phyloP scores from a whole-genome alignment of 2,888 invertebrate species.

The Imbricaverruca yamaguchii region DNA sequence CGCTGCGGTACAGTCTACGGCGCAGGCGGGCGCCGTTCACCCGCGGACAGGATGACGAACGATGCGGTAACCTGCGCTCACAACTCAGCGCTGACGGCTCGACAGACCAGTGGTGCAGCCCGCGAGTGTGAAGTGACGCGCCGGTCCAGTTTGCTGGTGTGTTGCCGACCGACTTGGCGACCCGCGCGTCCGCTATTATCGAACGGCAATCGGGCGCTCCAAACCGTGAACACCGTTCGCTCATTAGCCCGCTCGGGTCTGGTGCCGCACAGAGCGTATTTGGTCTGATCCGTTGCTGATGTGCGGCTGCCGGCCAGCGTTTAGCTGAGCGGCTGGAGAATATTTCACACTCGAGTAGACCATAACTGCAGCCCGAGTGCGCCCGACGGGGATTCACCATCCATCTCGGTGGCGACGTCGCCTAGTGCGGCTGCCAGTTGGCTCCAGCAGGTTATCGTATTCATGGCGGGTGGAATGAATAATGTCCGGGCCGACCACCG shows the following conservation, averaged over 20 bases:
- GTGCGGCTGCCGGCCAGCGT: neutral
- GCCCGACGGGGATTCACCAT: neutral
- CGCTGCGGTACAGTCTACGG: neutral
- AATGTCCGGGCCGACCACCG: neutral
- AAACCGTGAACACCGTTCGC: neutral
- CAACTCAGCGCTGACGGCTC: neutral
- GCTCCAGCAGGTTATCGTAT: neutral
- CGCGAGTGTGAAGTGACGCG: no score
- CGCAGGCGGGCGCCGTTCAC: neutral
- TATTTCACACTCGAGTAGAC: slow-evolving; percentile 10
- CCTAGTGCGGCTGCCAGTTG: neutral
- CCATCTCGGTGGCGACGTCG: neutral
- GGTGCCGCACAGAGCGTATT: neutral
- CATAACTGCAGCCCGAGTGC: neutral
- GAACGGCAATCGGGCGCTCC: neutral
- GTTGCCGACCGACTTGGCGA: no score
- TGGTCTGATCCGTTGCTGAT: neutral
- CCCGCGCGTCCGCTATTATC: no score
- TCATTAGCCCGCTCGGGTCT: neutral
- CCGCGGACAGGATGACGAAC: neutral
- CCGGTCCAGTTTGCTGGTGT: no score
- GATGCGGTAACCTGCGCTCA: neutral
- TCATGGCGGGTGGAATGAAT: neutral
- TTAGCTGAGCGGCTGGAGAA: neutral
- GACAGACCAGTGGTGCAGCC: no score